These are phyloP conservation scores for Cnemophilus loriae DNA, from an alignment of 2,113 vertebrate species.

Conservation along the genomic window DNA sequence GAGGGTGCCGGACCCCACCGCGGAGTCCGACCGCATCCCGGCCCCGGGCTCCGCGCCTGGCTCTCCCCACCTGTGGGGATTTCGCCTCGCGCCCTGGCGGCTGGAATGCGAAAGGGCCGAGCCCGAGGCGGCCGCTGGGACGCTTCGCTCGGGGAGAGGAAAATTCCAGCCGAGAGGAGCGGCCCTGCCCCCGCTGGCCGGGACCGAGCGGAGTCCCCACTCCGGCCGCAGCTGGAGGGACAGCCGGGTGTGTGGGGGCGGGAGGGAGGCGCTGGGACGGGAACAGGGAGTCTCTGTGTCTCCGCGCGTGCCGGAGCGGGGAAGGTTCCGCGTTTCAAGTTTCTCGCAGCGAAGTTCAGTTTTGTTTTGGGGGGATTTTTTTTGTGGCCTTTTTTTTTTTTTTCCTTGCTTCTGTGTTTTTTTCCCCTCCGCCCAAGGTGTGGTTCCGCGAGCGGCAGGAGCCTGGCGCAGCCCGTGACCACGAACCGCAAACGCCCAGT, in stretches of 20 bases:
- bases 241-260: not conserved
- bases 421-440: not conserved
- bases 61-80: not conserved
- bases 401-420: not conserved
- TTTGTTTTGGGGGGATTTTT: no score
- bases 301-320: not conserved
- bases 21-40: not conserved
- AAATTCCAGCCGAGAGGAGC: constrained; percentile 47
- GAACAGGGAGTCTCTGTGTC: constrained; percentile 38
- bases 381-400: no score
- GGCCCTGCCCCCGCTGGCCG: constrained; percentile 25
- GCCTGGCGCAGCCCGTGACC: not conserved
- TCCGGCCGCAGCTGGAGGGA: not conserved
- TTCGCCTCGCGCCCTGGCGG: constrained; percentile 30
- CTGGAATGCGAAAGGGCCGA: constrained; percentile 36
- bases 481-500: no score
- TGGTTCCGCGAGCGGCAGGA: not conserved
- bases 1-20: no score
- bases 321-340: not conserved
- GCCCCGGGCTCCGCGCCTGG: no score
- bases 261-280: not conserved
- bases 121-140: not conserved
- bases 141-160: constrained; percentile 8
- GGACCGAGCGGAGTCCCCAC: not conserved
- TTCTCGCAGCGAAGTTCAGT: not conserved